Base-by-base conservation (phyloP, 1,140 invertebrate species). In the Euura saliciscinereae region DNA sequence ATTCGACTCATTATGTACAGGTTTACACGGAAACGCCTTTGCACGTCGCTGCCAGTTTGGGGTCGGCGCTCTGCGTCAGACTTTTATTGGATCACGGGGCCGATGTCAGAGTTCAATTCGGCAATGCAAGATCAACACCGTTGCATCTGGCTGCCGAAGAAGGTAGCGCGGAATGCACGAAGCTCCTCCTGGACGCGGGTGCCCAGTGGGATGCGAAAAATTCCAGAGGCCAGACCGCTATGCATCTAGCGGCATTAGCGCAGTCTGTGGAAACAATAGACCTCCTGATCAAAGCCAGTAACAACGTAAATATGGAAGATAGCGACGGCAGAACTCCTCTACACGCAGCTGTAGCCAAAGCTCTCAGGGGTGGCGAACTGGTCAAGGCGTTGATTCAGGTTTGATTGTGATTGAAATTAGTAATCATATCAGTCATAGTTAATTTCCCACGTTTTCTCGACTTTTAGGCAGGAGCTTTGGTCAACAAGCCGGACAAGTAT, bases 111-210 rank as follows among this genome's bases (percentile, higher is more conserved):
- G 92, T 93, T 0, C 92, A 93, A 72, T 89, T 92, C 65, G 94
- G 94, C 0, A 79, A 87, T 7, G 90, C 89, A 64, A 90, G 90
- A 78, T 88, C 92, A 2, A 95, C 94, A 2, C 91, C 95, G 0
- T 81, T 97, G 6, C 95, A 97, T 83, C 88, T 96, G 76, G 93
- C 95, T 5, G 94, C 94, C 0, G 93, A 95, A 74, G 94, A 96
- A 76, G 94, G 94, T 42, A 92, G 93, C 75, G 87, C 89, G 0
- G 91, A 93, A 76, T 95, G 95, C 74, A 91, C 91, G 0, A 85
- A 88, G 65, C 80, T 95, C 71, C 85, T 97, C 11, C 83, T 96
- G 10, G 91, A 94, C 10, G 90, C 92, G 59, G 91, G 93, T 0
- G 94, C 95, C 2, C 84, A 91, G 45, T 89, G 90, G 42, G 89